Percentiles rank a stretch among this genome's conserved stretches.
Evolutionary conservation across 2,113 vertebrate genomes (phyloP).

Genomic region (Poicephalus meyeri): DNA sequence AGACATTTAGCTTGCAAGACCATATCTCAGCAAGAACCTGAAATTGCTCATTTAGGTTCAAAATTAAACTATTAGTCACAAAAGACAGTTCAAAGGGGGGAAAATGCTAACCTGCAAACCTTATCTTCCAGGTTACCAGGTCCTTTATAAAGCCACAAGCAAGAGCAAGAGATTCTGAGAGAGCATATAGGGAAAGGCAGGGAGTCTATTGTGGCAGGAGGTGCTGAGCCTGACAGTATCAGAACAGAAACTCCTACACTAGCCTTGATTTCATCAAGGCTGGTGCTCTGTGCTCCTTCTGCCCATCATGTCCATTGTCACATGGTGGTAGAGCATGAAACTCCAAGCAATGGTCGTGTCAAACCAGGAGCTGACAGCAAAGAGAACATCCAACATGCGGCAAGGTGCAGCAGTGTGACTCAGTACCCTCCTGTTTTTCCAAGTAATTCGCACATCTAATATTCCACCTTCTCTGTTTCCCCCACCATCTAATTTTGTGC

Average conservation of each 20-base stretch:
- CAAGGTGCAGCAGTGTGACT: background rate
- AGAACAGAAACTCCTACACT: background rate
- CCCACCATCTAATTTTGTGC: background rate
- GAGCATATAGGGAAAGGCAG: background rate
- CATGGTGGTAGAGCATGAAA: background rate
- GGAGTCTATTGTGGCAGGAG: background rate
- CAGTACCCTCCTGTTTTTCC: background rate
- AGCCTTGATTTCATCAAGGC: background rate
- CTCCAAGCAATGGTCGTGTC: background rate
- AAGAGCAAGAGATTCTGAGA: background rate
- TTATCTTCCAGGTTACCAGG: background rate
- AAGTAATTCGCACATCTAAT: background rate
- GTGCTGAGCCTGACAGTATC: background rate
- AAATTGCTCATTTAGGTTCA: background rate
- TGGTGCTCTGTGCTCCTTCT: background rate
- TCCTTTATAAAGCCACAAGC: background rate
- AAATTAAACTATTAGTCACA: background rate
- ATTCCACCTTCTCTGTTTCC: background rate
- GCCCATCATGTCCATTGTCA: accelerated
- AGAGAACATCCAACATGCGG: background rate
- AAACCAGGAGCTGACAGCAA: background rate
- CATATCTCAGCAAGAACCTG: background rate
- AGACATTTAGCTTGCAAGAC: background rate
- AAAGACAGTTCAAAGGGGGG: background rate
- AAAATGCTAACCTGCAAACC: background rate